Evolutionary conservation across 2,888 invertebrate genomes (phyloP), one percentile per base, ranked within the genome.

Genomic region (Enchytraeus crypticus): DNA sequence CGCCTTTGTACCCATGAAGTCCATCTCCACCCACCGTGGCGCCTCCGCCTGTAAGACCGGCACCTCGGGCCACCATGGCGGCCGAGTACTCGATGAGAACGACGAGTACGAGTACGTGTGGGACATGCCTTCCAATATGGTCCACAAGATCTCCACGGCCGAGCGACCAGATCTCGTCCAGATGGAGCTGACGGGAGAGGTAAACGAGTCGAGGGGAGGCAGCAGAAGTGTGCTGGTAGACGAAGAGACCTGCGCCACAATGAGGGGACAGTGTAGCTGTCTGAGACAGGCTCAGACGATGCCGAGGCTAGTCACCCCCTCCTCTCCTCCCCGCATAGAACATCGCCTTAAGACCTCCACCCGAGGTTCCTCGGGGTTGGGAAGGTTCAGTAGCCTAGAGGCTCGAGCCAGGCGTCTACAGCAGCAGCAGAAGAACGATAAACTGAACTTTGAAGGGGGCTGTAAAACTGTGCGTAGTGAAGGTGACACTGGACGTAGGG

Each of bases 71-170:
- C 26, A 27, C 14, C 8, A 43, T 26, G n/a, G 45, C 11, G 33
- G 5, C 34, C n/a, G n/a, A n/a, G n/a, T n/a, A n/a, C 30, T 18
- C 1, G 53, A 60, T 3, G 46, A 46, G 30, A 54, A 54, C 1
- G 55, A 45, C 45, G 60, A 60, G 14, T 60, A 60, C 54, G 60
- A 60, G 23, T 60, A 53, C 60, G 60, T 60, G 21, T 60, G 60
- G 60, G 54, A 53, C 23, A 45, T 60, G 29, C 54, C 60, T 8
- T 47, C 49, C 8, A 47, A 47, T 47, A 11, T 47, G 11, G 21
- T 47, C 26, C 49, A 47, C 26, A 47, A 46, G 29, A 29, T n/a
- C 45, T 8, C 23, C 33, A 3, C 53, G 30, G 53, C 30, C 53
- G 27, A 57, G 0, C 57, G 57, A 2, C 57, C 46, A 18, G 29